phyloP scores from a whole-genome alignment of 92 coral and sea anemone genomes.

The Palythoa grandis region DNA sequence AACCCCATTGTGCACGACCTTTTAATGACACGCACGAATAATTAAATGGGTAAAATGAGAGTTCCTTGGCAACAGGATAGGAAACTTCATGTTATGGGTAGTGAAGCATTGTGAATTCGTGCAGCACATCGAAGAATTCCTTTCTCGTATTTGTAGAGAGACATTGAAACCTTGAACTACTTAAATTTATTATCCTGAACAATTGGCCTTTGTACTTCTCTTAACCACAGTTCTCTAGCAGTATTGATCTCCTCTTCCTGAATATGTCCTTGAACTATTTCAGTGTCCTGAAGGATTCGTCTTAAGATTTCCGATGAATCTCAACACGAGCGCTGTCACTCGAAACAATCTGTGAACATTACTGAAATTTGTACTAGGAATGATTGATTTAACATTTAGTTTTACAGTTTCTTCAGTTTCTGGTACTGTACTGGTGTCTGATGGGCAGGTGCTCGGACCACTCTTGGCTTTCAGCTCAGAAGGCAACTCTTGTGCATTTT shows the following conservation, averaged over 20 bases:
- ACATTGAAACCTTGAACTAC: slow-evolving; percentile 46
- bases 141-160: slow-evolving; percentile 39
- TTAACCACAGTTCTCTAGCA: slow-evolving; percentile 49
- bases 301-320: slow-evolving; percentile 43
- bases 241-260: slow-evolving; percentile 39
- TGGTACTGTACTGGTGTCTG: slow-evolving; percentile 9
- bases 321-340: slow-evolving; percentile 58
- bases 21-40: slow-evolving; percentile 41
- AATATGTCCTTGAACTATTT: slow-evolving; percentile 21
- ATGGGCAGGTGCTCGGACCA: background rate
- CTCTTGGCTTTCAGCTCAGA: slow-evolving; percentile 1
- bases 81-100: slow-evolving; percentile 31
- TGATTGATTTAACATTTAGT: no score
- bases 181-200: slow-evolving; percentile 48
- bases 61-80: slow-evolving; percentile 52
- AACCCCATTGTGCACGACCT: slow-evolving; percentile 44
- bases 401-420: no score
- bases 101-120: slow-evolving; percentile 34
- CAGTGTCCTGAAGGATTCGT: slow-evolving; percentile 22
- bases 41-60: slow-evolving; percentile 45
- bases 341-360: slow-evolving; percentile 47
- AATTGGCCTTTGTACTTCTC: slow-evolving; percentile 41
- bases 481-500: slow-evolving; percentile 34
- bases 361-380: slow-evolving; percentile 35
- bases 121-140: slow-evolving; percentile 46